Evolutionary conservation across 2,113 vertebrate genomes (phyloP), one percentile per base, ranked within the genome.

Genomic region (Nicator chloris): DNA sequence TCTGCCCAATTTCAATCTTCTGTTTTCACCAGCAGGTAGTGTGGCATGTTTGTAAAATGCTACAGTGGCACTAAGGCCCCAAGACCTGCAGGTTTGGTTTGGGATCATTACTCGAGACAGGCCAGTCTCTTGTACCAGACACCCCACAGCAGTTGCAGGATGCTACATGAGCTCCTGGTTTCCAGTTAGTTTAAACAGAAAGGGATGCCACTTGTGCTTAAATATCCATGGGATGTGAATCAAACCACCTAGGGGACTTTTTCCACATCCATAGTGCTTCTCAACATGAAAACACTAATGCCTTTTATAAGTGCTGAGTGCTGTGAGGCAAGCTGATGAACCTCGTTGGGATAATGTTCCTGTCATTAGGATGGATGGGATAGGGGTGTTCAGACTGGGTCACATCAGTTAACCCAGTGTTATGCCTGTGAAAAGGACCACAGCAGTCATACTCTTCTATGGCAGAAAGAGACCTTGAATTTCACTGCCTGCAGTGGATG

Each of bases 191-290:
- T 89, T 17, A 30, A 89, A 23, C 1, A 7, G 26, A 75, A 86
- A 28, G 2, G 9, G 65, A 59, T 30, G 20, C 8, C 27, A 6
- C 5, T 54, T 10, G 0, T 40, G 11, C 9, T 66, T 75, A 63
- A 56, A 47, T 45, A 45, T 54, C 20, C 21, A 11, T 17, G 9
- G 14, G 11, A 22, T 53, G 15, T 57, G 39, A 75, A 45, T 18
- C 37, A 77, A 69, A 64, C 15, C 20, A 78, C 5, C 10, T 23
- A 14, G 10, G 21, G 12, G 17, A 54, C 20, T 16, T 73, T 56
- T 73, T 65, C 40, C 40, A 47, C 0, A 0, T 21, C 12, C 2
- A 1, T 6, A 27, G 23, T 17, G 22, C 47, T 57, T 37, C 21
- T 53, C 12, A 42, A 75, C 20, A 5, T 53, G 37, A 59, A 90